Conservation (phyloP, 2,797 vertebrate species). For the Taeniopygia guttata region DNA sequence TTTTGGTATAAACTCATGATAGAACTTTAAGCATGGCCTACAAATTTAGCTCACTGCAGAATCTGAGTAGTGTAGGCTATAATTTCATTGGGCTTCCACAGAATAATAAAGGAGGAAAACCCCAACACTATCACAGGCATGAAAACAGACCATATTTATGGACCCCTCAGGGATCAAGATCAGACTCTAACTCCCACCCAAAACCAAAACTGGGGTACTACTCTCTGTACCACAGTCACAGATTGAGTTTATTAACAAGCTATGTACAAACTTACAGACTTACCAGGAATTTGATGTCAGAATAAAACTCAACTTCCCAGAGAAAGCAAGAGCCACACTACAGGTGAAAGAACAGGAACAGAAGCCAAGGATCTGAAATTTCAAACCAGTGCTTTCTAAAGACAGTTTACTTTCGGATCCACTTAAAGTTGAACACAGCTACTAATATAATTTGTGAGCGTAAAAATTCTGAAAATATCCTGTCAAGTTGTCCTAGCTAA, state of each 20-base stretch:
- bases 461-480: background rate
- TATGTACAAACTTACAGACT: rapidly evolving
- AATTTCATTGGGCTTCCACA: background rate
- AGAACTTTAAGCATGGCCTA: background rate
- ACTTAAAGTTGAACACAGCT: background rate
- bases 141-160: background rate
- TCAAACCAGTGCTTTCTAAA: background rate
- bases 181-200: background rate
- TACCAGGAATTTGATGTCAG: background rate
- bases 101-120: background rate
- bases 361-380: background rate
- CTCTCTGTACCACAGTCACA: background rate
- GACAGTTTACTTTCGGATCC: background rate
- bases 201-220: background rate
- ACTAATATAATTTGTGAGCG: background rate
- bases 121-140: background rate
- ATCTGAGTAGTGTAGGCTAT: background rate
- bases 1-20: background rate
- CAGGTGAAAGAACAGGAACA: background rate
- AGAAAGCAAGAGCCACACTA: background rate
- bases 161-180: background rate
- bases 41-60: background rate
- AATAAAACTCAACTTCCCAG: background rate
- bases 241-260: background rate
- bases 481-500: background rate